phyloP scores from a whole-genome alignment of 1,140 invertebrate species.

The Chlorops oryzae region DNA sequence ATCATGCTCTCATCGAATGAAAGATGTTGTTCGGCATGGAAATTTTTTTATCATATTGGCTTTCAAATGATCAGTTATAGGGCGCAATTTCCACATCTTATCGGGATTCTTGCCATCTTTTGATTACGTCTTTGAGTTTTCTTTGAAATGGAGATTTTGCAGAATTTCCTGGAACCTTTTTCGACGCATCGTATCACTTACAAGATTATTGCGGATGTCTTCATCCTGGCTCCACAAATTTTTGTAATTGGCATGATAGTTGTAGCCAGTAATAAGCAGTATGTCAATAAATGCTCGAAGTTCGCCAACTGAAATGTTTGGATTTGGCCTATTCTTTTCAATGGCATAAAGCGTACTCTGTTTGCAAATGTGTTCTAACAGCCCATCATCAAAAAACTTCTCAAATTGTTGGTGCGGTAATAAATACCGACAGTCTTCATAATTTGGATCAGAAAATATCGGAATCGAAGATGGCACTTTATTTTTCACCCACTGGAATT shows the following conservation, averaged over 20 bases:
- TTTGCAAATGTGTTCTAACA: conserved; percentile 4
- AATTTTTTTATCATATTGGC: conserved; percentile 15
- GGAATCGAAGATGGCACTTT: not conserved
- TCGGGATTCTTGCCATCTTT: too few relatives aligned
- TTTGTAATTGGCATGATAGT: not conserved
- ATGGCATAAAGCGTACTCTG: conserved; percentile 2
- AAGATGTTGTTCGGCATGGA: conserved; percentile 25
- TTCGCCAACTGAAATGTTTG: conserved; percentile 1
- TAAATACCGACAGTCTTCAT: conserved; percentile 2
- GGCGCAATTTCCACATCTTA: conserved; percentile 4
- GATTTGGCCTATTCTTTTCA: not conserved
- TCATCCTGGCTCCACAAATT: not conserved
- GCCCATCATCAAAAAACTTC: conserved; percentile 6
- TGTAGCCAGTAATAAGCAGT: conserved; percentile 7
- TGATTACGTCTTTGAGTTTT: too few relatives aligned
- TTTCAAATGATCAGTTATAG: conserved; percentile 9
- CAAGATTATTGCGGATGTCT: conserved; percentile 1
- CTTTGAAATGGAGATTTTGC: too few relatives aligned
- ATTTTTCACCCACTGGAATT: conserved; percentile 4
- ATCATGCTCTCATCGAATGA: conserved; percentile 33
- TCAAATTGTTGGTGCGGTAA: conserved; percentile 7
- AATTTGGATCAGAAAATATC: conserved; percentile 10
- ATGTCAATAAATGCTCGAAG: conserved; percentile 8
- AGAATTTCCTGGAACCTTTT: too few relatives aligned
- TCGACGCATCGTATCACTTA: too few relatives aligned